Percentiles rank a stretch among this genome's conserved stretches.
Conservation (phyloP, 2,113 vertebrate species). For the Cheirogaleus medius region DNA sequence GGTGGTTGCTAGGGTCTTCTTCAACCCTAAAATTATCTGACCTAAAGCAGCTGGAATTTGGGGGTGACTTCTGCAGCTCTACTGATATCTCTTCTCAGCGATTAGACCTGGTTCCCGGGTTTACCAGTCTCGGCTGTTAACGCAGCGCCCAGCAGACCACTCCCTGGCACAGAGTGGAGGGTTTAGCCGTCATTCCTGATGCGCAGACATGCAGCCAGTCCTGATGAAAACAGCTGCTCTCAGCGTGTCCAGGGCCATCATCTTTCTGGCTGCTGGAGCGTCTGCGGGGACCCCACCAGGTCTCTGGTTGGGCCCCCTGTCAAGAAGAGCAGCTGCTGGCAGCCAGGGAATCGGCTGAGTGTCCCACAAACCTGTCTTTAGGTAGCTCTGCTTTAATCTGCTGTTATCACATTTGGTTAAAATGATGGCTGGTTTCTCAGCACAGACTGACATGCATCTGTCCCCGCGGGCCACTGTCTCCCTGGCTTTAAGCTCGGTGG, state of each 20-base stretch:
- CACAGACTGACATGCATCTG: background rate
- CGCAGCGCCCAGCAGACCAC: background rate
- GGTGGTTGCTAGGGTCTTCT: background rate
- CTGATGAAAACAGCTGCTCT: background rate
- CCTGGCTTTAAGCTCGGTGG: background rate
- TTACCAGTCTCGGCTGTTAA: rapidly evolving
- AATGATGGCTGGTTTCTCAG: background rate
- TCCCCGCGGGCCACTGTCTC: background rate
- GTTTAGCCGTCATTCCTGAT: background rate
- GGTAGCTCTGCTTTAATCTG: background rate
- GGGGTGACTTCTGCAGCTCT: background rate
- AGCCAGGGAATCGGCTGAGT: background rate
- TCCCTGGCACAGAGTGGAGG: background rate
- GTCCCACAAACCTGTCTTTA: background rate
- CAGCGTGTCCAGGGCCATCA: background rate
- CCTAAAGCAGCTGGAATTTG: background rate
- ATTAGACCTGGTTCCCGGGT: background rate
- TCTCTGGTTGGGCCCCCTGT: background rate
- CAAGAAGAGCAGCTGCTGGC: background rate
- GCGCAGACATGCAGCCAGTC: no score
- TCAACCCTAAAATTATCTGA: background rate
- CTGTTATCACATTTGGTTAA: background rate
- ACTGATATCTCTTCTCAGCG: background rate
- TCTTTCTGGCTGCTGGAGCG: background rate
- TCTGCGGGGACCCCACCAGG: background rate